Conservation (phyloP, 2,888 invertebrate genomes). For the Schizotus pectinicornis region DNA sequence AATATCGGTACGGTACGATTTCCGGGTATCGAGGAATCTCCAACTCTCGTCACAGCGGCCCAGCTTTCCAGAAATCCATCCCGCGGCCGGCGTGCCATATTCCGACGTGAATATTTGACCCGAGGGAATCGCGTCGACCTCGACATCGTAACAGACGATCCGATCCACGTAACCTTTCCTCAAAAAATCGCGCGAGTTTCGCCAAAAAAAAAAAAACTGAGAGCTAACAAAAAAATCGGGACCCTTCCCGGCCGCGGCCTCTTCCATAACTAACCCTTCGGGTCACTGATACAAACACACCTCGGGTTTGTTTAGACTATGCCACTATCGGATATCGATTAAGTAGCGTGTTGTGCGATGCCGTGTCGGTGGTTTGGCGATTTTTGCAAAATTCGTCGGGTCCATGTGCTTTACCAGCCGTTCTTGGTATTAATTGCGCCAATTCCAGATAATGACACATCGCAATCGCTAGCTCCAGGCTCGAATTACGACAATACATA, state of each 20-base stretch:
- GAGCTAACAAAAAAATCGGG: not conserved
- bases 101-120: not conserved
- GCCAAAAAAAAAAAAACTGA: not conserved
- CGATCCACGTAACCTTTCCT: not conserved
- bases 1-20: conserved; percentile 16
- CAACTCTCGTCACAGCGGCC: conserved; percentile 3
- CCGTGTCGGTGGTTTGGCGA: no score
- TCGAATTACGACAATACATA: no score
- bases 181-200: not conserved
- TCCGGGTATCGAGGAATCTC: conserved; percentile 20
- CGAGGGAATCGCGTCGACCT: conserved; percentile 13
- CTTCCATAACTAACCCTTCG: no score
- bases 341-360: no score
- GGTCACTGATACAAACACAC: no score
- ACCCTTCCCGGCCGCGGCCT: not conserved
- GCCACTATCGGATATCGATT: no score
- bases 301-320: no score
- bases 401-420: no score
- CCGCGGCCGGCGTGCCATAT: not conserved
- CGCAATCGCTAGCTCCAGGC: no score
- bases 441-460: no score
- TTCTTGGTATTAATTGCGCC: no score
- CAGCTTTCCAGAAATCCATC: conserved; percentile 2
- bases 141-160: conserved; percentile 8
- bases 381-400: no score